phyloP scores from a whole-genome alignment of 2,113 vertebrate species.

The Corvus moneduloides region DNA sequence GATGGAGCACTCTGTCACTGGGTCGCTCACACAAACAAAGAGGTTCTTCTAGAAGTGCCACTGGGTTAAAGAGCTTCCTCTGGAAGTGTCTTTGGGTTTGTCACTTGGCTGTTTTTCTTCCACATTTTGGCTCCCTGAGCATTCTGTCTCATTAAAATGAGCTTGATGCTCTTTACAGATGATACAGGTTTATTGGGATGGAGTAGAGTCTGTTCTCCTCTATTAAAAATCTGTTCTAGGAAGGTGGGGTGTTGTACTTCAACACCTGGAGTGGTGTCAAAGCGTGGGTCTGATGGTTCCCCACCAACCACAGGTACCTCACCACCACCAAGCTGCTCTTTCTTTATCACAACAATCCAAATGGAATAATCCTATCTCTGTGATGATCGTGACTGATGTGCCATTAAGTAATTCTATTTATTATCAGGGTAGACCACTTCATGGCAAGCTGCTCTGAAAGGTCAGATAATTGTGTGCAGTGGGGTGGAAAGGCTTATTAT shows the following conservation, averaged over 20 bases:
- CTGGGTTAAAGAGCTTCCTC: neutral
- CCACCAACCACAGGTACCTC: neutral
- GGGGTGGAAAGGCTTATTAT: conserved; percentile 74
- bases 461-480: conserved; percentile 74
- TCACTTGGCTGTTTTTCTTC: neutral
- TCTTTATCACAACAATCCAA: neutral
- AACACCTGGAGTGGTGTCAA: neutral
- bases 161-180: neutral
- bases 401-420: conserved; percentile 61
- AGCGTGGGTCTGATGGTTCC: neutral
- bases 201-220: neutral
- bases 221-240: neutral
- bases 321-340: neutral
- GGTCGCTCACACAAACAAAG: neutral
- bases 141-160: neutral
- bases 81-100: neutral
- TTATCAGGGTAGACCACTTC: conserved; percentile 70
- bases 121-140: neutral
- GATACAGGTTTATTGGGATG: neutral
- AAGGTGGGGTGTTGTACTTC: neutral
- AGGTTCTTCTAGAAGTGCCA: neutral
- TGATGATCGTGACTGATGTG: conserved; percentile 63
- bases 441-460: conserved; percentile 61
- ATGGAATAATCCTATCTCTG: neutral
- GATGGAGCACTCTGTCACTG: neutral